phyloP scores from a whole-genome alignment of 2,797 vertebrate genomes.

The Takifugu rubripes region DNA sequence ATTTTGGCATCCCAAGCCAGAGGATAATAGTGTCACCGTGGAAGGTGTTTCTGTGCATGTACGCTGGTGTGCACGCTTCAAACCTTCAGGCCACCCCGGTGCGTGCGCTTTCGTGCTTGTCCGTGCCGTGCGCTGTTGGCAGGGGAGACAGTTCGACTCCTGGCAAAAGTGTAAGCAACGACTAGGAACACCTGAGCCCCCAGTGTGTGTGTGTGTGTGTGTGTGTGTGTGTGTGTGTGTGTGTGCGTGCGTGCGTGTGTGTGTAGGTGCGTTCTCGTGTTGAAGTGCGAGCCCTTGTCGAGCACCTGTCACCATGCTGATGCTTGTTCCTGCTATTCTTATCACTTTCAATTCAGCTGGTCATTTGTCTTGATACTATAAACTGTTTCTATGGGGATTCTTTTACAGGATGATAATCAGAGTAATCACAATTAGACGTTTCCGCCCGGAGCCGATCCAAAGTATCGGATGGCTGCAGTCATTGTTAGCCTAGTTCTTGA shows the following conservation, averaged over 20 bases:
- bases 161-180: constrained; percentile 59
- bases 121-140: constrained; percentile 47
- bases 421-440: no score
- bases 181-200: constrained; percentile 64
- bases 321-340: constrained; percentile 46
- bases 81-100: constrained; percentile 40
- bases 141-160: constrained; percentile 53
- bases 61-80: constrained; percentile 14
- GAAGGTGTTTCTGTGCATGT: constrained; percentile 40
- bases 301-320: constrained; percentile 56
- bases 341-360: constrained; percentile 44
- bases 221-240: constrained; percentile 20
- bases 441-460: no score
- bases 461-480: no score
- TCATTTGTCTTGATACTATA: constrained; percentile 35
- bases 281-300: constrained; percentile 46
- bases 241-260: neutral
- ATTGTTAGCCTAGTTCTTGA: no score
- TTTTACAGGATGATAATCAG: neutral
- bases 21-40: constrained; percentile 57
- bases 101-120: constrained; percentile 19
- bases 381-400: constrained; percentile 23
- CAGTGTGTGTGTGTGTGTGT: constrained; percentile 16
- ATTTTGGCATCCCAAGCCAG: constrained; percentile 59
- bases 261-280: constrained; percentile 38